Percentiles rank a stretch among this genome's conserved stretches.
Conservation (phyloP, 2,888 invertebrate genomes). For the Plebejus melissa region DNA sequence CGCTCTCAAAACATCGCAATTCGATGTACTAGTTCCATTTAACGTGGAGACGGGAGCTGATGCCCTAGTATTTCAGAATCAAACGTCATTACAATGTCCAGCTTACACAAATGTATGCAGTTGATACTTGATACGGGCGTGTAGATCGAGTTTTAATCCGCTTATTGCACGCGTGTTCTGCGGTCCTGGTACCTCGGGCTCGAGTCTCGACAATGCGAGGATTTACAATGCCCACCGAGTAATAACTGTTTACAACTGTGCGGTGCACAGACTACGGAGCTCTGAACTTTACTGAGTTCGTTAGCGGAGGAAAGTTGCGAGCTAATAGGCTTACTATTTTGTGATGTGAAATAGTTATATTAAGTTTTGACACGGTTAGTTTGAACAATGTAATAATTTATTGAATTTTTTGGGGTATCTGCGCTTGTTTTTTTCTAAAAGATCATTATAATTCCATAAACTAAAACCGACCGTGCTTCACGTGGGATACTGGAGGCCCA, state of each 20-base stretch:
- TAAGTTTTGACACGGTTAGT: background rate
- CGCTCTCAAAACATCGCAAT: background rate
- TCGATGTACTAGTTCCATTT: background rate
- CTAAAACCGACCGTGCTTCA: background rate
- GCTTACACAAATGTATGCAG: conserved; percentile 18
- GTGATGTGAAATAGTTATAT: background rate
- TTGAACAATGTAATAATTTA: background rate
- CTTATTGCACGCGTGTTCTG: conserved; percentile 8
- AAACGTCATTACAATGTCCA: background rate
- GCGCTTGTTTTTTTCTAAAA: too few species aligned
- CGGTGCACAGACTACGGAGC: background rate
- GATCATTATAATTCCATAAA: background rate
- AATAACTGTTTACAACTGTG: conserved; percentile 5
- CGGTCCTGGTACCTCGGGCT: conserved; percentile 1
- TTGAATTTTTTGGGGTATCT: background rate
- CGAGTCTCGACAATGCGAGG: background rate
- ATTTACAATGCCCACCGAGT: conserved; percentile 1
- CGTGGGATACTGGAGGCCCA: background rate
- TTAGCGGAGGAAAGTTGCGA: background rate
- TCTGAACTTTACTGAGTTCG: background rate
- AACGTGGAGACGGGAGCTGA: background rate
- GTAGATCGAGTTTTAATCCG: conserved; percentile 23
- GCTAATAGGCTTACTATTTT: background rate
- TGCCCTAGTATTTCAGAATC: conserved; percentile 9
- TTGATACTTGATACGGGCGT: conserved; percentile 9